These are phyloP conservation scores for Poeciliopsis retropinna DNA, from an alignment of 2,113 vertebrate genomes.

Conservation along the genomic window DNA sequence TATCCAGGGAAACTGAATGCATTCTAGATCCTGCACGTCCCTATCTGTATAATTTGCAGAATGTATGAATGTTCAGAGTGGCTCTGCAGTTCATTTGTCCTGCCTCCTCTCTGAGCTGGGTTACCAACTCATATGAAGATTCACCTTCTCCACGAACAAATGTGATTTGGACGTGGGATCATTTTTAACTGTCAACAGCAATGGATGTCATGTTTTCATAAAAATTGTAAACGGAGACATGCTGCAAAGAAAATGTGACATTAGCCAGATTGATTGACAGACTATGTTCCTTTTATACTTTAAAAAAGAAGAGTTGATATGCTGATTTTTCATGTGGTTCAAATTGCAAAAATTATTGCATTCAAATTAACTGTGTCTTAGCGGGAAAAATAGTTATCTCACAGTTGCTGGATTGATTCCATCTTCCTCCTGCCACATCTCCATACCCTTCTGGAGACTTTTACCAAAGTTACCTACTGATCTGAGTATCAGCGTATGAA, in stretches of 20 bases:
- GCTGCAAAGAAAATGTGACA: neutral
- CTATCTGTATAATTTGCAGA: constrained; percentile 23
- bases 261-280: neutral
- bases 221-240: too few relatives aligned
- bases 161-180: constrained; percentile 19
- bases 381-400: neutral
- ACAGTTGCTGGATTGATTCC: neutral
- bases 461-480: neutral
- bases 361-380: neutral
- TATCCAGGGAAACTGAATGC: constrained; percentile 14
- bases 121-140: neutral
- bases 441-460: neutral
- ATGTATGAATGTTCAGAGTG: constrained; percentile 2
- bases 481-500: neutral
- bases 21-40: constrained; percentile 9
- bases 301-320: neutral
- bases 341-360: neutral
- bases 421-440: neutral
- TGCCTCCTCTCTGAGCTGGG: neutral
- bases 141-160: neutral
- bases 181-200: neutral
- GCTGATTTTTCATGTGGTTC: neutral
- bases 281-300: neutral
- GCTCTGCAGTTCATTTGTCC: constrained; percentile 12
- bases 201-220: neutral